These are phyloP conservation scores for Kuschelorhynchus macadamiae DNA, from an alignment of 2,888 invertebrate genomes.

Conservation along the genomic window DNA sequence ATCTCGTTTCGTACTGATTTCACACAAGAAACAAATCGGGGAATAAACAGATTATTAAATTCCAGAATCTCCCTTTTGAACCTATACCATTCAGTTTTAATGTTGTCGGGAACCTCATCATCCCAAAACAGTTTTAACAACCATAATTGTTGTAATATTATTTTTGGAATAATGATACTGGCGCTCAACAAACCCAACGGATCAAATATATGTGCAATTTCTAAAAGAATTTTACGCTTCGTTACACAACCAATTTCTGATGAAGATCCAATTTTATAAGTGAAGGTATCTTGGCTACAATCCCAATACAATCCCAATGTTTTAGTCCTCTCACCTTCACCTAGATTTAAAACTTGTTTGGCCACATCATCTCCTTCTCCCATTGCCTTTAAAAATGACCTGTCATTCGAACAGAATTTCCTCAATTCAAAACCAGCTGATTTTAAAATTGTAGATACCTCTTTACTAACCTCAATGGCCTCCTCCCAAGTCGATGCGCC, in stretches of 20 bases:
- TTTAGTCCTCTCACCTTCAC: conserved; percentile 9
- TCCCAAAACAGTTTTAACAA: background rate
- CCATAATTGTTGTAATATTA: conserved; percentile 8
- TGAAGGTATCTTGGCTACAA: conserved; percentile 3
- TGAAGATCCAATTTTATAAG: background rate
- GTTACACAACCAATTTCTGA: conserved; percentile 7
- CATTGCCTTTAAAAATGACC: conserved; percentile 13
- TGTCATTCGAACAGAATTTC: conserved; percentile 25
- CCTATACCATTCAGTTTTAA: background rate
- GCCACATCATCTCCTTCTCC: no score
- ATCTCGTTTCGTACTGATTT: conserved; percentile 12
- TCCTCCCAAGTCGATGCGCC: conserved; percentile 35
- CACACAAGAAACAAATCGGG: background rate
- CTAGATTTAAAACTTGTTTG: conserved; percentile 9
- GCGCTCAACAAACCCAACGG: conserved; percentile 23
- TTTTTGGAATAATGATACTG: background rate
- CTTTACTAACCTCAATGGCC: conserved; percentile 32
- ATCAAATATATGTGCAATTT: conserved; percentile 18
- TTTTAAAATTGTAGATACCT: conserved; percentile 42
- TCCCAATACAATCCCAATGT: no score
- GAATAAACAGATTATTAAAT: conserved; percentile 16
- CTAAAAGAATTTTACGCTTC: conserved; percentile 17
- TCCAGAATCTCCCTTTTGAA: background rate
- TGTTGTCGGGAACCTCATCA: background rate
- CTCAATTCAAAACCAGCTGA: conserved; percentile 43